These are phyloP conservation scores for Spea bombifrons DNA, from an alignment of 2,113 vertebrate genomes.

Conservation along the genomic window DNA sequence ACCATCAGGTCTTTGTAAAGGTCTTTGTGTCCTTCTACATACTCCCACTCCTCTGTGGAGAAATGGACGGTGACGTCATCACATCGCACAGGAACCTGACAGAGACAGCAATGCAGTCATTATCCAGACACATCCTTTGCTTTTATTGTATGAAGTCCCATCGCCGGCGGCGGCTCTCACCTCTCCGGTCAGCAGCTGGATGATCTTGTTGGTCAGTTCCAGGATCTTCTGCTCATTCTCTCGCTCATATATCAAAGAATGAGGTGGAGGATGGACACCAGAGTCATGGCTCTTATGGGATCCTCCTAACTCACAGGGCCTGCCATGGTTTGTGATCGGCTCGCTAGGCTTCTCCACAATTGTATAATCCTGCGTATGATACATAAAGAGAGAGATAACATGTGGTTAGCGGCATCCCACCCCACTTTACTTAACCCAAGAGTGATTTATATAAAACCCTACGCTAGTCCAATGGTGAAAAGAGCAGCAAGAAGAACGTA, in stretches of 20 bases:
- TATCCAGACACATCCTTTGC: neutral
- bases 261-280: neutral
- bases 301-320: neutral
- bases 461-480: too few relatives aligned
- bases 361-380: neutral
- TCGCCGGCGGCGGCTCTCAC: too few relatives aligned
- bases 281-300: neutral
- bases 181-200: too few relatives aligned
- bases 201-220: too few relatives aligned
- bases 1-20: neutral
- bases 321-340: neutral
- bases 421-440: too few relatives aligned
- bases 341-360: neutral
- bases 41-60: conserved; percentile 27
- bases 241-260: too few relatives aligned
- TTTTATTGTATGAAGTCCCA: neutral
- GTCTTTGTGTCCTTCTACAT: neutral
- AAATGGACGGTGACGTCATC: neutral
- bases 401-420: too few relatives aligned
- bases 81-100: neutral
- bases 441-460: too few relatives aligned
- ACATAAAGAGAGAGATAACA: too few relatives aligned
- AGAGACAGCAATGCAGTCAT: conserved; percentile 6
- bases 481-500: too few relatives aligned
- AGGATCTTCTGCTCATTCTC: too few relatives aligned